phyloP scores from a whole-genome alignment of 1,140 invertebrate species.

The Protaetia brevitarsis region DNA sequence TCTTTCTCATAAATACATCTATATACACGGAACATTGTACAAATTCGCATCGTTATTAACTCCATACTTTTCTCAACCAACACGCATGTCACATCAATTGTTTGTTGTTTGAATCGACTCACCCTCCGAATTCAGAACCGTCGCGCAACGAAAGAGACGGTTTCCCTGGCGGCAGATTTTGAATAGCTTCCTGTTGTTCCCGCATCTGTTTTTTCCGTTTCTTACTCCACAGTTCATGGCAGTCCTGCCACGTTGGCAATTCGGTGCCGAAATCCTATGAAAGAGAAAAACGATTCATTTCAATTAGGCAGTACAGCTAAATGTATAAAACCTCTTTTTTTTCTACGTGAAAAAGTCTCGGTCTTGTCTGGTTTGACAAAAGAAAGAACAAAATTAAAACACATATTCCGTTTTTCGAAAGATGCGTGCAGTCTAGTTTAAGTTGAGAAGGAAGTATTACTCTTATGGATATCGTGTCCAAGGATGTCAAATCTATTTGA shows the following conservation, averaged over 20 bases:
- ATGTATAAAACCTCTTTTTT: no score
- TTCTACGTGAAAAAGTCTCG: no score
- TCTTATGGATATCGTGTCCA: no score
- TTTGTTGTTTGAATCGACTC: slow-evolving; percentile 45
- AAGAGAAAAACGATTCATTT: no score
- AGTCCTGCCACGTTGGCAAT: slow-evolving; percentile 95
- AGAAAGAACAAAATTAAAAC: no score
- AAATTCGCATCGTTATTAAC: background rate
- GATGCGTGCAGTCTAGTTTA: no score
- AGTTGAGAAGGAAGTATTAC: no score
- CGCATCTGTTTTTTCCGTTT: slow-evolving; percentile 76
- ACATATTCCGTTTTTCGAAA: no score
- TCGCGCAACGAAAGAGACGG: slow-evolving; percentile 39
- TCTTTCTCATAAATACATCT: background rate
- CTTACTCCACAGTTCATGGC: slow-evolving; percentile 99
- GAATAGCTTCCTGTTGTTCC: slow-evolving; percentile 68
- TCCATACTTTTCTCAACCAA: background rate
- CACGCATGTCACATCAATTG: background rate
- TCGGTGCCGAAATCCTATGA: slow-evolving; percentile 81
- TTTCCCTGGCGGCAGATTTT: slow-evolving; percentile 49
- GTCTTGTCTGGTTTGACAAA: no score
- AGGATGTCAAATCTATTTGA: no score
- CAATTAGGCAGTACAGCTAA: no score
- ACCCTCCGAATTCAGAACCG: slow-evolving; percentile 56
- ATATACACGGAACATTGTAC: slow-evolving; percentile 12